Evolutionary conservation across 2,888 invertebrate genomes (phyloP), one percentile per base, ranked within the genome.

Genomic region (Acanthoscelides obtectus): DNA sequence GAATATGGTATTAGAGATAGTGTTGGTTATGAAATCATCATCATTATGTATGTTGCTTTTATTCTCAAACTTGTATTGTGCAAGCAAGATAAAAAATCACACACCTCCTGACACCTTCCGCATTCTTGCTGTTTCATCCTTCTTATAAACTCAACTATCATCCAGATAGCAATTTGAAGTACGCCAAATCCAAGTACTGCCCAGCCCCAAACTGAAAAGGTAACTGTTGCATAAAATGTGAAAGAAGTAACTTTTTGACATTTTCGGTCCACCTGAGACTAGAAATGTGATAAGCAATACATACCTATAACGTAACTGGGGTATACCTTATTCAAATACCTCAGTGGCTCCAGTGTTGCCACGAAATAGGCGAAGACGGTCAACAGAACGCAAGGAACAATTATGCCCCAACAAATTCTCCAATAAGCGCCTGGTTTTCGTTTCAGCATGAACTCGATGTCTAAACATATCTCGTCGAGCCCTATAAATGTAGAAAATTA

Each of bases 371-470:
- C 80, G 77, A 94, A 88, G 69, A 95, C 93, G 0, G 88, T 81
- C 3, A 90, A 85, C 88, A 94, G 90, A 74, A 93, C 86, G 0
- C 88, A 79, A 0, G 95, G 95, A 0, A 93, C 93, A 67, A 94
- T 83, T 6, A 93, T 68, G 0, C 89, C 89, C 95, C 95, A 95
- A 77, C 93, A 94, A 66, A 92, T 77, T 73, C 94, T 88, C 94
- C 94, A 95, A 82, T 94, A 95, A 64, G 89, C 78, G 83, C 91
- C 88, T 0, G 91, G 88, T 82, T 90, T 90, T 22, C 87, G 87
- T 22, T 90, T 90, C 78, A 93, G 84, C 95, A 95, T 95, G 82
- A 91, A 95, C 83, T 95, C 93, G 21, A 94, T 87, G 80, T 95
- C 95, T 69, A 88, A 86, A 78, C 92, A 89, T 71, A 93, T 86